Percentiles rank a stretch among this genome's conserved stretches.
Conservation (phyloP, 2,113 vertebrate genomes). For the Saguinus imperator region DNA sequence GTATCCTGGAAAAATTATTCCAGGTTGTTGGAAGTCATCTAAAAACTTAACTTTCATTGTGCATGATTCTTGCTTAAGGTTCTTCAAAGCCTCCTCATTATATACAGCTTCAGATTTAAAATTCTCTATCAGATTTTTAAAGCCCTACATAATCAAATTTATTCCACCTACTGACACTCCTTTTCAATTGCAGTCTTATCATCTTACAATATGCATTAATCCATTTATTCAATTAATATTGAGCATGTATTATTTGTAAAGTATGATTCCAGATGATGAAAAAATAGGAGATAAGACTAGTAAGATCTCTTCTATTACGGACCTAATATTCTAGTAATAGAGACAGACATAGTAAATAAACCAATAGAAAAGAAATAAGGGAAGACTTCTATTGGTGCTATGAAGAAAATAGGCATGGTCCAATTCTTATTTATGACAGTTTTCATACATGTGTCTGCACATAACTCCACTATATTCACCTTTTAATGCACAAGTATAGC, state of each 20-base stretch:
- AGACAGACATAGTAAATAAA: not conserved
- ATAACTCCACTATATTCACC: not conserved
- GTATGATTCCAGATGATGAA: not conserved
- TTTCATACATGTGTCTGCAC: not conserved
- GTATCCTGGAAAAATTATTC: not conserved
- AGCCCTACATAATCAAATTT: not conserved
- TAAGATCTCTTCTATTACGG: not conserved
- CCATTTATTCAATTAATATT: not conserved
- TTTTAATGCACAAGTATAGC: not conserved
- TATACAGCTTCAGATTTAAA: not conserved
- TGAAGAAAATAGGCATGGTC: not conserved
- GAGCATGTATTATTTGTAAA: not conserved
- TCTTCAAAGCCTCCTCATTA: not conserved
- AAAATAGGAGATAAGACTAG: not conserved
- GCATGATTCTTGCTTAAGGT: not conserved
- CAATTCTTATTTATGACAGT: not conserved
- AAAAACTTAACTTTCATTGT: not conserved
- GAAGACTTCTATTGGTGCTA: not conserved
- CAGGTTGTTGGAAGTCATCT: not conserved
- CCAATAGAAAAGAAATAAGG: not conserved
- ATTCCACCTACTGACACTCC: not conserved
- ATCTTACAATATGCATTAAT: not conserved
- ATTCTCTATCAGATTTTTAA: not conserved
- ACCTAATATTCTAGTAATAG: not conserved
- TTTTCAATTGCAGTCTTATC: not conserved